Conservation (phyloP, 2,888 invertebrate genomes). For the Platynereis dumerilii region DNA sequence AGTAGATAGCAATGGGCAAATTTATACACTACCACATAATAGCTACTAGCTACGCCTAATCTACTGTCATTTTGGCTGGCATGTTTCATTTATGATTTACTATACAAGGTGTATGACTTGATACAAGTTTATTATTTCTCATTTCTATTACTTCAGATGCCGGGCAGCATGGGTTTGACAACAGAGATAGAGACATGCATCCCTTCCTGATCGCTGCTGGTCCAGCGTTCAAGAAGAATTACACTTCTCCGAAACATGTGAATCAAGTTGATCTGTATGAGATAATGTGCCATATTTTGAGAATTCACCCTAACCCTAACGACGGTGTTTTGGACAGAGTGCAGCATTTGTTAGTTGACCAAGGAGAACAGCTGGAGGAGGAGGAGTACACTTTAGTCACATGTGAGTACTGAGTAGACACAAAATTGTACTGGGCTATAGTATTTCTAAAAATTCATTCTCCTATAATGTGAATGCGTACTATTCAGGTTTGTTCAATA, state of each 20-base stretch:
- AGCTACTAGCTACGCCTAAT: too few species aligned
- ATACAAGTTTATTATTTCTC: too few species aligned
- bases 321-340: slow-evolving; percentile 50
- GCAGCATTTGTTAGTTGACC: slow-evolving; percentile 19
- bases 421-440: background rate
- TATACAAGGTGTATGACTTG: too few species aligned
- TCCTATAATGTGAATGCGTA: too few species aligned
- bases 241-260: slow-evolving; percentile 43
- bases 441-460: background rate
- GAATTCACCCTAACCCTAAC: slow-evolving; percentile 50
- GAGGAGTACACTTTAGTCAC: slow-evolving; percentile 1
- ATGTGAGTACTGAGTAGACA: background rate
- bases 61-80: too few species aligned
- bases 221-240: slow-evolving; percentile 54
- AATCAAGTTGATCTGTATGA: slow-evolving; percentile 60
- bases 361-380: background rate
- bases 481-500: too few species aligned
- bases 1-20: too few species aligned
- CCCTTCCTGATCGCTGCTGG: slow-evolving; percentile 77
- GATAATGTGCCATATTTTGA: slow-evolving; percentile 56
- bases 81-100: too few species aligned
- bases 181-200: slow-evolving; percentile 70
- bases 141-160: background rate
- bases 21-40: too few species aligned
- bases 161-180: slow-evolving; percentile 63